Base-by-base conservation (phyloP, 2,888 invertebrate genomes). In the Aspidiotus rigidus region DNA sequence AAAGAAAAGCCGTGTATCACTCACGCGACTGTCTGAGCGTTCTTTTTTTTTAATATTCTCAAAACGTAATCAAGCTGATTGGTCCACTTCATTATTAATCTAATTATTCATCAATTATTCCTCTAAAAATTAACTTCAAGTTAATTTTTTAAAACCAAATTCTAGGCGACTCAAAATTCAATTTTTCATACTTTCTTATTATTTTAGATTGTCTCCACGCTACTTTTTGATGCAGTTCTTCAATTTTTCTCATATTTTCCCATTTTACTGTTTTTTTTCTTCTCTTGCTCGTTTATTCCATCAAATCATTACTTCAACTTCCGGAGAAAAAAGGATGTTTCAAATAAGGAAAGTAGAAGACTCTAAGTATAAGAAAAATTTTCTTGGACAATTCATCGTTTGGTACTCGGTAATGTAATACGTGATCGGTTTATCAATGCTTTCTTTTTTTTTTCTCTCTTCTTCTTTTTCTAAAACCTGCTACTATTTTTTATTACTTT, bases 281-380 rank as follows among this genome's bases (percentile, higher is more conserved):
- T 56, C 59, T 44, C 53, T 64, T 56, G 42, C 66, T 57, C 59
- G 40, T 49, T 44, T 66, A 66, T 66, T 66, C n/a, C 28, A 59
- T 66, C 66, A 66, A 66, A 66, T 66, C 59, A 59, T 66, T 66
- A 66, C 66, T 59, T 66, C 66, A 42, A 49, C 49, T 66, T 59
- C 59, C 66, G 44, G 59, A 57, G 57, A 17, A 66, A 66, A 59
- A 66, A 66, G 59, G 66, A 66, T 66, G 66, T 66, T 66, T 59
- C 66, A 66, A 66, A 66, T 66, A 66, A 66, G 66, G 66, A 66
- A 66, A 66, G 66, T 59, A 59, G 59, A 66, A 66, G 57, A 57
- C 57, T 44, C 57, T 17, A 17, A 16, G 16, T 64, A 66, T 57
- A 66, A 76, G 77, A 77, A 75, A 75, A 75, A 72, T 74, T 74